These are phyloP conservation scores for Aurelia aurita DNA, from an alignment of 30 jellyfish, hydroid and myxozoan species.

Conservation along the genomic window DNA sequence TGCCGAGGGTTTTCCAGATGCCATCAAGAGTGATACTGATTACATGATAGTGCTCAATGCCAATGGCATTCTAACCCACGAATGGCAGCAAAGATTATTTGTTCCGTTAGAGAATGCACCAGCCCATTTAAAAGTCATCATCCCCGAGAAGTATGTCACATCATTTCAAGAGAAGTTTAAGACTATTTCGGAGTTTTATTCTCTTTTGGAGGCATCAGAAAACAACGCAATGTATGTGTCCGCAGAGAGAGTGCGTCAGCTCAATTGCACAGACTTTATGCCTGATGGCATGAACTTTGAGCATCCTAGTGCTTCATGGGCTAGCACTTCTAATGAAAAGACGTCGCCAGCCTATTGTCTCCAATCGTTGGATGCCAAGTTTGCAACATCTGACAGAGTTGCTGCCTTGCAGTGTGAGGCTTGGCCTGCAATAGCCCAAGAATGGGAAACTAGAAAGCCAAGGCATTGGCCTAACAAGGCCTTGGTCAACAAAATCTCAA, in stretches of 20 bases:
- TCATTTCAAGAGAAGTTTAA: not conserved
- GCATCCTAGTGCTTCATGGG: constrained; percentile 7
- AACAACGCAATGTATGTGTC: not conserved
- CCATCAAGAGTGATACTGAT: constrained; percentile 4
- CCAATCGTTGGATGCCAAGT: not conserved
- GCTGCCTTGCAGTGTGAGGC: constrained; percentile 2
- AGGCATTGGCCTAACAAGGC: constrained; percentile 2
- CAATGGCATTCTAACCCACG: not conserved
- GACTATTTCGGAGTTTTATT: not conserved
- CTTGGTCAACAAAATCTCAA: not conserved
- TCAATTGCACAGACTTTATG: constrained; percentile 8
- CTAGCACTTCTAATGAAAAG: not conserved
- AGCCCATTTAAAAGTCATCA: constrained; percentile 17
- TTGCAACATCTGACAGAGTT: constrained; percentile 22
- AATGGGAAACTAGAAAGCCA: constrained; percentile 5
- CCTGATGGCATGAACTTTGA: not conserved
- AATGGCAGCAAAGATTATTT: constrained; percentile 12
- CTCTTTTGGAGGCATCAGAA: not conserved
- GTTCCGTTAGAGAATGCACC: not conserved
- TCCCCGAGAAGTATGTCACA: not conserved
- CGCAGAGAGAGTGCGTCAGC: not conserved
- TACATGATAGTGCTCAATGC: not conserved
- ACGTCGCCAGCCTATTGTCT: constrained; percentile 28
- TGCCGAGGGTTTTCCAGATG: constrained; percentile 34
- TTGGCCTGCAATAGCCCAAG: constrained; percentile 3